Conservation (phyloP, 2,888 invertebrate species). For the Lamproptera curius region DNA sequence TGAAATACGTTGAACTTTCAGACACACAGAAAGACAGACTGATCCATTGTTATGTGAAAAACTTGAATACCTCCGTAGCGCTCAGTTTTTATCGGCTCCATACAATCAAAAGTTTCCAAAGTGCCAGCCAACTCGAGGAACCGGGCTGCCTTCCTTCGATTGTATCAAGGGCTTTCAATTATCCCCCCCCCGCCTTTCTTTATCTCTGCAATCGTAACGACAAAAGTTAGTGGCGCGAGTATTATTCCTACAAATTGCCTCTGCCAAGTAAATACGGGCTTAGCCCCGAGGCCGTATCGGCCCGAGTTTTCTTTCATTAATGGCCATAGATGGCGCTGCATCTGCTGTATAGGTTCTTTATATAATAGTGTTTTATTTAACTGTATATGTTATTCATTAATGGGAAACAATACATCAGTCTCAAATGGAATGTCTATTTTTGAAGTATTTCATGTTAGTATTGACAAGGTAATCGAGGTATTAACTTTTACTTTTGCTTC, state of each 20-base stretch:
- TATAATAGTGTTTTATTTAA: background rate
- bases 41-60: constrained; percentile 7
- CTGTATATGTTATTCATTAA: too few species aligned
- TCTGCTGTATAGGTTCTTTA: background rate
- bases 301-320: background rate
- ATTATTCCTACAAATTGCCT: constrained; percentile 6
- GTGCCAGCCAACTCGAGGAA: constrained; percentile 5
- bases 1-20: constrained; percentile 1
- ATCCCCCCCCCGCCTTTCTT: constrained; percentile 3
- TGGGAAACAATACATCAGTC: too few species aligned
- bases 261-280: background rate
- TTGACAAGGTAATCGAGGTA: too few species aligned
- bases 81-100: constrained; percentile 11
- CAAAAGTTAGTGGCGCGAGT: constrained; percentile 3
- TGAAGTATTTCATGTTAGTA: too few species aligned
- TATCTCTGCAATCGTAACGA: constrained; percentile 6
- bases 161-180: constrained; percentile 9
- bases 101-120: constrained; percentile 17
- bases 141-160: background rate
- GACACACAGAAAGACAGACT: too few species aligned
- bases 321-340: too few species aligned
- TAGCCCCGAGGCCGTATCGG: background rate
- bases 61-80: constrained; percentile 8
- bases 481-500: too few species aligned
- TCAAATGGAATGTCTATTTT: too few species aligned